Evolutionary conservation across 2,113 vertebrate species (phyloP).

Genomic region (Oriolus oriolus): DNA sequence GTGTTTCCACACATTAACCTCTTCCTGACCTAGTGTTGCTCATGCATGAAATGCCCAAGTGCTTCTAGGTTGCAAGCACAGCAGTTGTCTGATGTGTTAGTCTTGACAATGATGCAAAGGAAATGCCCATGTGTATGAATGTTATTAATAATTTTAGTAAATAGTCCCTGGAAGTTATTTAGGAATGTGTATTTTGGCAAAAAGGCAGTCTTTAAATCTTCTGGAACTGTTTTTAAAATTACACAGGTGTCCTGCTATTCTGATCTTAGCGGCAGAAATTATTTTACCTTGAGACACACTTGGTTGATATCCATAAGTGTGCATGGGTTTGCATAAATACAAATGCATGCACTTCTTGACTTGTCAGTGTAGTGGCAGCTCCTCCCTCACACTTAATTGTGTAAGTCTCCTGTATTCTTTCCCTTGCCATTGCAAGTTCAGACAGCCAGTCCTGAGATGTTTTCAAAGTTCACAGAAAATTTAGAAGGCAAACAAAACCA

Average conservation of each 20-base stretch:
- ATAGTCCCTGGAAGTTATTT: background rate
- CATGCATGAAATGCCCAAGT: background rate
- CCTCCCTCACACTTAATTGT: background rate
- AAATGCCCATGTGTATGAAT: background rate
- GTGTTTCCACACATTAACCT: slow-evolving; percentile 1
- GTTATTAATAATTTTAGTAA: background rate
- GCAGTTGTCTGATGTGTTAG: background rate
- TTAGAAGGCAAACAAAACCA: background rate
- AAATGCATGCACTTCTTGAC: background rate
- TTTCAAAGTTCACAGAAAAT: background rate
- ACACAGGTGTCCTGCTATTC: background rate
- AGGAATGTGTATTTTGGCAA: background rate
- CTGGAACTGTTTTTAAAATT: background rate
- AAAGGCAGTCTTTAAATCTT: background rate
- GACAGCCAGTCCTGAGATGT: background rate
- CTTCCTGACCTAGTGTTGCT: slow-evolving; percentile 4
- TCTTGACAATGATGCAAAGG: background rate
- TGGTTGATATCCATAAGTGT: background rate
- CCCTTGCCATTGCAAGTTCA: background rate
- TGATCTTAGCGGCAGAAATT: background rate
- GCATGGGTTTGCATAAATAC: background rate
- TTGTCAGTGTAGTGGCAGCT: background rate
- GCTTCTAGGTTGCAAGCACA: background rate
- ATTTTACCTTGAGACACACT: background rate
- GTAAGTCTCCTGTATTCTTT: background rate